phyloP scores from a whole-genome alignment of 2,113 vertebrate species.

The Mixornis gularis region DNA sequence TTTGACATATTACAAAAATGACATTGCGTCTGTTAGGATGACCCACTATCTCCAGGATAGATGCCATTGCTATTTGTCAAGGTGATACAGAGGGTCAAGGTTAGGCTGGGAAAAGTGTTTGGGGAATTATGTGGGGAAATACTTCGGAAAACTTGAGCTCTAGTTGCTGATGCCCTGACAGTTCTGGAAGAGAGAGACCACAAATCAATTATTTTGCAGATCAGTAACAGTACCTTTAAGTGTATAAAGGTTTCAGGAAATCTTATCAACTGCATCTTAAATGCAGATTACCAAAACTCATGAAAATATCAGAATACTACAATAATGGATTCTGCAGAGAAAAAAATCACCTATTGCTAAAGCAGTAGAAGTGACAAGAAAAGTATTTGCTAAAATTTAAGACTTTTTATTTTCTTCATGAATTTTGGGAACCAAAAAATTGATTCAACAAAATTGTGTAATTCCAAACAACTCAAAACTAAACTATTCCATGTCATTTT shows the following conservation, averaged over 20 bases:
- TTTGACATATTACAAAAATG: not conserved
- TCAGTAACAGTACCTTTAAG: constrained; percentile 61
- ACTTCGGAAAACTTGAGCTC: constrained; percentile 72
- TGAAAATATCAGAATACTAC: not conserved
- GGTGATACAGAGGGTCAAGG: constrained; percentile 65
- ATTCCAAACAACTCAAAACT: not conserved
- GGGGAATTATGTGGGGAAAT: constrained; percentile 59
- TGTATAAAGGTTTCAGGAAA: constrained; percentile 67
- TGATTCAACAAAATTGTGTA: not conserved
- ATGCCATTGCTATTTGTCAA: not conserved
- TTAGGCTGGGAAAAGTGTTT: constrained; percentile 58
- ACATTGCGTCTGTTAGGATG: not conserved
- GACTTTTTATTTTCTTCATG: not conserved
- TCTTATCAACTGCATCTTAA: constrained; percentile 65
- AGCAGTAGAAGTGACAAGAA: not conserved
- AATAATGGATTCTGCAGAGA: not conserved
- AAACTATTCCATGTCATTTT: not conserved
- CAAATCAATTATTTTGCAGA: constrained; percentile 75
- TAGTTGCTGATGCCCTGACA: constrained; percentile 70
- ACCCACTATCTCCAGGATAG: not conserved
- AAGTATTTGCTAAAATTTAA: not conserved
- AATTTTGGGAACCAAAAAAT: not conserved
- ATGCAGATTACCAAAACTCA: not conserved
- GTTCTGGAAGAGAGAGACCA: constrained; percentile 71
- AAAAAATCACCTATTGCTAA: not conserved